Evolutionary conservation across 2,888 invertebrate genomes (phyloP).

Genomic region (Dendrolimus houi): DNA sequence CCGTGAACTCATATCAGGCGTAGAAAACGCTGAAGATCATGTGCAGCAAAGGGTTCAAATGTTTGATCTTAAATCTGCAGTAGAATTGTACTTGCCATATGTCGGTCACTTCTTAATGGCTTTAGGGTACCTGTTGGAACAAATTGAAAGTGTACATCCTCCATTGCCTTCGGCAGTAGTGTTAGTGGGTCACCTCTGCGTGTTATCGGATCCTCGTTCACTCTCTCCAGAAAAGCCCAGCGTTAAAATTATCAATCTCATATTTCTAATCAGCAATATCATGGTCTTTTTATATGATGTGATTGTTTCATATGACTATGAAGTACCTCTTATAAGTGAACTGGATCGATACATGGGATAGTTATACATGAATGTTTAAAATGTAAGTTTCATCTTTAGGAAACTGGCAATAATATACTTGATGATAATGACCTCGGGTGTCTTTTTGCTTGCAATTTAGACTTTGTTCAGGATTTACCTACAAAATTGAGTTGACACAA

Average conservation of each 20-base stretch:
- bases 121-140: conserved; percentile 53
- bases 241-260: conserved; percentile 36
- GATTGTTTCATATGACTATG: conserved; percentile 15
- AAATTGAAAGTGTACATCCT: conserved; percentile 32
- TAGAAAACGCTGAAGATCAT: conserved; percentile 5
- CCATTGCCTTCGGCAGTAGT: conserved; percentile 55
- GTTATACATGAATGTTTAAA: not conserved
- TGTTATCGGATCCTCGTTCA: conserved; percentile 38
- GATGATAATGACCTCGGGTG: not conserved
- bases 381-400: not conserved
- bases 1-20: conserved; percentile 22
- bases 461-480: not conserved
- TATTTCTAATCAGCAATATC: conserved; percentile 45
- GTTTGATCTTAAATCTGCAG: conserved; percentile 20
- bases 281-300: conserved; percentile 49
- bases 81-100: conserved; percentile 39
- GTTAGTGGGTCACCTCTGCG: conserved; percentile 47
- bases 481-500: not conserved
- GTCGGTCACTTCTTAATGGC: conserved; percentile 53
- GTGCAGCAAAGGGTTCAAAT: conserved; percentile 18
- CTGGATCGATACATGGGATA: conserved; percentile 10
- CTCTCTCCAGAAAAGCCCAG: conserved; percentile 31
- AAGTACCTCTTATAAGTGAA: conserved; percentile 13
- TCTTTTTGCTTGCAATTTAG: not conserved
- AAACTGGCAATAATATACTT: too few species aligned